A percentile compares a stretch with the other conserved stretches of the same genome.
phyloP scores from a whole-genome alignment of 64 coral and sea anemone genomes.

The Actinia tenebrosa region DNA sequence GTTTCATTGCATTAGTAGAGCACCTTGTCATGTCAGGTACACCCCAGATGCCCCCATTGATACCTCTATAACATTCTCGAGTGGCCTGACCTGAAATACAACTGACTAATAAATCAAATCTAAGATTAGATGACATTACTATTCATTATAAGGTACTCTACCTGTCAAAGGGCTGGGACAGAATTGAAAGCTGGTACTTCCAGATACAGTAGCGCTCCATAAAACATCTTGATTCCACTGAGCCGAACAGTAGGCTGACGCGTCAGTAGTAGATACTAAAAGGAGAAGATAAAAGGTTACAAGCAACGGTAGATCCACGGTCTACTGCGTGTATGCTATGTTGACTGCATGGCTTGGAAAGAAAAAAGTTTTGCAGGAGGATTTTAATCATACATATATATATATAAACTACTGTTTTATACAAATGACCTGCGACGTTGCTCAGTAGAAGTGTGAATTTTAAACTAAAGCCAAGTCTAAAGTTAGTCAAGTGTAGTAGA shows the following conservation, averaged over 20 bases:
- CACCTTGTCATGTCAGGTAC: conserved; percentile 62
- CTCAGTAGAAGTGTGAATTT: no score
- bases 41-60: conserved; percentile 60
- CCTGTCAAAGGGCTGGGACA: conserved; percentile 57
- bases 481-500: no score
- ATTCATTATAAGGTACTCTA: neutral
- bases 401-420: no score
- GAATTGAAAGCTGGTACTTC: conserved; percentile 37
- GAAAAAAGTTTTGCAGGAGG: no score
- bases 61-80: conserved; percentile 49
- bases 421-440: no score
- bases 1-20: conserved; percentile 49
- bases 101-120: no score
- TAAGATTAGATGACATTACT: neutral
- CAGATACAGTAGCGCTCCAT: conserved; percentile 76
- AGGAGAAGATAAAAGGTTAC: neutral
- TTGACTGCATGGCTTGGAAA: no score
- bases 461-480: no score
- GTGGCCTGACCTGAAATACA: conserved; percentile 40
- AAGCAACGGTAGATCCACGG: no score
- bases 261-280: conserved; percentile 7
- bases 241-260: conserved; percentile 53
- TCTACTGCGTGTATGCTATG: no score
- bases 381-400: no score
- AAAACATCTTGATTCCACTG: conserved; percentile 80